These are phyloP conservation scores for Platycheirus albimanus DNA, from an alignment of 2,888 invertebrate genomes.

Conservation along the genomic window DNA sequence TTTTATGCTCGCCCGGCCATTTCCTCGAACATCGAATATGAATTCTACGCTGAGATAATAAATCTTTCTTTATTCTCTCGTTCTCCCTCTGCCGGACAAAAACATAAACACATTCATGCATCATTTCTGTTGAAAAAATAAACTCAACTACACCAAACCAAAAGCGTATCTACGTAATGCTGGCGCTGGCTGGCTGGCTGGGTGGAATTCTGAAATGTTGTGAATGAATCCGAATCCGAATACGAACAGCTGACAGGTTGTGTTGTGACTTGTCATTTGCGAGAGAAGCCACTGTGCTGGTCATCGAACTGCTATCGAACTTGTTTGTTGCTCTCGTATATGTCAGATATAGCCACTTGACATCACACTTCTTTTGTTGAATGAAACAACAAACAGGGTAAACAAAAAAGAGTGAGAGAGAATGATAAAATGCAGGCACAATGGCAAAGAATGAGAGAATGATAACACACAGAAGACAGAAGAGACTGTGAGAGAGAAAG, in stretches of 20 bases:
- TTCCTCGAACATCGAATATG: conserved; percentile 70
- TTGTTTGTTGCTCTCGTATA: conserved; percentile 71
- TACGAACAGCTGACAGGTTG: conserved; percentile 62
- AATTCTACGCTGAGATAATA: conserved; percentile 42
- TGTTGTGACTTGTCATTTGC: conserved; percentile 45
- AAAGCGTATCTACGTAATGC: no score
- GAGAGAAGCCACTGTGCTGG: conserved; percentile 64
- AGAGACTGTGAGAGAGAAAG: conserved; percentile 4
- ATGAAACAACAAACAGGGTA: conserved; percentile 37
- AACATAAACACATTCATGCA: conserved; percentile 17
- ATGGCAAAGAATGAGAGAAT: neutral
- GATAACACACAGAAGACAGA: neutral
- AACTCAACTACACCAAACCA: no score
- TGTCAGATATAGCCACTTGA: conserved; percentile 71
- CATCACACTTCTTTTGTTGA: conserved; percentile 48
- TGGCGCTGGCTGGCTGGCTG: no score
- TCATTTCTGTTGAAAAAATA: no score
- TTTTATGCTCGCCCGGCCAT: conserved; percentile 65
- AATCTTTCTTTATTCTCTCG: conserved; percentile 42
- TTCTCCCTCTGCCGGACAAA: conserved; percentile 14
- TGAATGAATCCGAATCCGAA: conserved; percentile 67
- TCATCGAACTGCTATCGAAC: conserved; percentile 73
- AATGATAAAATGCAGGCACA: conserved; percentile 29
- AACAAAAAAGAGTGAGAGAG: conserved; percentile 33
- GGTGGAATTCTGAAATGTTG: conserved; percentile 45